phyloP scores from a whole-genome alignment of 1,140 invertebrate species.

The Drosophila littoralis region DNA sequence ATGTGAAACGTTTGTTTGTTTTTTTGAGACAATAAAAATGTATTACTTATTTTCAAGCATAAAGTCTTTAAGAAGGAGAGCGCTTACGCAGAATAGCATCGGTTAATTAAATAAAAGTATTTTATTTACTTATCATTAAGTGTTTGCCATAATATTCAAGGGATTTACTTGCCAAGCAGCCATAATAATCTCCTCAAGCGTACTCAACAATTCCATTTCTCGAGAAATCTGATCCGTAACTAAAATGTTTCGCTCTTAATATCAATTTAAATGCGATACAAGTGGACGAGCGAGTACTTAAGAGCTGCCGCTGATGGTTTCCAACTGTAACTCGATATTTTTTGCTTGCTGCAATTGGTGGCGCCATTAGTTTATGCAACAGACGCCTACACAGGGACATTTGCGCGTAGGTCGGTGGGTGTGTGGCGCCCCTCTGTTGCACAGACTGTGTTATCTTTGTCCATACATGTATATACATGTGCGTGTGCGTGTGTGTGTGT shows the following conservation, averaged over 20 bases:
- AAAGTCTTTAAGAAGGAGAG: no score
- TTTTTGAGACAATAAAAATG: no score
- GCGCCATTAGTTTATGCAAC: slow-evolving; percentile 43
- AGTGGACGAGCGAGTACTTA: slow-evolving; percentile 36
- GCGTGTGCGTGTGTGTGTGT: slow-evolving; percentile 3
- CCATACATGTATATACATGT: slow-evolving; percentile 13
- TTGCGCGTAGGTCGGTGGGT: neutral
- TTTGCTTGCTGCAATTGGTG: slow-evolving; percentile 28
- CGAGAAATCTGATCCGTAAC: neutral
- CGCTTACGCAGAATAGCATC: no score
- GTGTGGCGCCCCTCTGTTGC: slow-evolving; percentile 1
- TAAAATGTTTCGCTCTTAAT: slow-evolving; percentile 60
- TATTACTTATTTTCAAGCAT: no score
- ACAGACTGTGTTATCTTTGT: slow-evolving; percentile 44
- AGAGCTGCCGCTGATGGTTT: slow-evolving; percentile 1
- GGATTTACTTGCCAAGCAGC: neutral
- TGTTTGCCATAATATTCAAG: neutral
- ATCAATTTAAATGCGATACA: slow-evolving; percentile 74
- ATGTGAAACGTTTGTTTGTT: no score
- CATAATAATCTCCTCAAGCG: neutral
- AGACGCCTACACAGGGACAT: slow-evolving; percentile 30
- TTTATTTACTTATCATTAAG: neutral
- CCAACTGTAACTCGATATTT: slow-evolving; percentile 41
- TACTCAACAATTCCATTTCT: slow-evolving; percentile 22
- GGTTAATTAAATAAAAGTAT: no score